Conservation (phyloP, 2,888 invertebrate genomes). For the Nematopogon swammerdamellus region DNA sequence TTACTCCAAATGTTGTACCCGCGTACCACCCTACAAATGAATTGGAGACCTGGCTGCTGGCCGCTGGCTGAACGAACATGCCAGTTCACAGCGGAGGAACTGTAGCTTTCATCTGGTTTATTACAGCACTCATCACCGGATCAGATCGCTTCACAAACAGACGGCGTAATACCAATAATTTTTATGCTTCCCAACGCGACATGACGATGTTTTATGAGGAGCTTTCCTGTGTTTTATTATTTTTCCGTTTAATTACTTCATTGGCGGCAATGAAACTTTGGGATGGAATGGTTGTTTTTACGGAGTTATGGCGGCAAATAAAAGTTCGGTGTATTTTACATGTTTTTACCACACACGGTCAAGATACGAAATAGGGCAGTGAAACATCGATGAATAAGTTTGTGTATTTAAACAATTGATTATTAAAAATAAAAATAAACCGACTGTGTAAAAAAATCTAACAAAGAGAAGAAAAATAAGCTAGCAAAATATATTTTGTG, state of each 20-base stretch:
- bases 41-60: no score
- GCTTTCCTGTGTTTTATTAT: constrained; percentile 43
- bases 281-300: constrained; percentile 46
- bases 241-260: constrained; percentile 56
- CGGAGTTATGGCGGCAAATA: constrained; percentile 50
- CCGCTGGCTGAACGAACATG: no score
- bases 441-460: no score
- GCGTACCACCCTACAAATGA: no score
- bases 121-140: not conserved
- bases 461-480: no score
- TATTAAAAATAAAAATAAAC: no score
- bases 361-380: no score
- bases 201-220: constrained; percentile 41
- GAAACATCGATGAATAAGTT: no score
- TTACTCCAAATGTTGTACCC: no score
- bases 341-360: constrained; percentile 55
- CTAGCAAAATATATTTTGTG: no score
- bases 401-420: no score
- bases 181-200: constrained; percentile 15
- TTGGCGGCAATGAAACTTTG: constrained; percentile 53
- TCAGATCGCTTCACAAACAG: not conserved
- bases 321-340: constrained; percentile 38
- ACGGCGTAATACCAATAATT: not conserved
- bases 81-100: no score
- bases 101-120: not conserved